phyloP scores from a whole-genome alignment of 1,140 invertebrate species.

The Ectropis grisescens region DNA sequence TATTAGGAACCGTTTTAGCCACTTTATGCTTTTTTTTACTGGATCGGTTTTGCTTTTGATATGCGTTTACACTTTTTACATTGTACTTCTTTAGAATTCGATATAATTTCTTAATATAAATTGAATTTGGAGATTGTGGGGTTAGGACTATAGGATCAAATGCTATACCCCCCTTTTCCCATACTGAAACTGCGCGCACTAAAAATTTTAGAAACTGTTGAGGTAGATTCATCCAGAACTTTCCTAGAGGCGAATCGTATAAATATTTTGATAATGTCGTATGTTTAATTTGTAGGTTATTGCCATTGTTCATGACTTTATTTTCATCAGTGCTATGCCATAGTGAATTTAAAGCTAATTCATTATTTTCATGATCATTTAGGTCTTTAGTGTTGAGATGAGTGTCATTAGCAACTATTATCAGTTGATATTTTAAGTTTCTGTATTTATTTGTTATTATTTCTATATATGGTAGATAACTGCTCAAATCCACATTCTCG shows the following conservation, averaged over 20 bases:
- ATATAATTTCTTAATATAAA: conserved; percentile 33
- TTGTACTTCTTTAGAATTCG: too few species aligned
- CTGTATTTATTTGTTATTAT: conserved; percentile 27
- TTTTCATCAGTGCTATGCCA: conserved; percentile 19
- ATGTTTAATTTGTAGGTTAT: conserved; percentile 25
- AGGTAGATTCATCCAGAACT: conserved; percentile 34
- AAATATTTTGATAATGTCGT: conserved; percentile 28
- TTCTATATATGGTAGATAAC: conserved; percentile 31
- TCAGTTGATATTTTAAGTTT: conserved; percentile 32
- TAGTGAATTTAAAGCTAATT: conserved; percentile 32
- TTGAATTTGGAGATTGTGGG: conserved; percentile 19
- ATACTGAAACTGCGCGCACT: conserved; percentile 38
- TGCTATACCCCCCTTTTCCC: conserved; percentile 53
- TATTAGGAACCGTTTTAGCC: conserved; percentile 19
- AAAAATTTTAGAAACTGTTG: conserved; percentile 40
- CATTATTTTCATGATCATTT: conserved; percentile 37
- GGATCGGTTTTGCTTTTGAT: too few species aligned
- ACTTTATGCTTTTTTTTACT: conserved; percentile 7
- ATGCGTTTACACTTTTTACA: too few species aligned
- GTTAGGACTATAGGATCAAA: conserved; percentile 42
- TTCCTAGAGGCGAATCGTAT: conserved; percentile 34
- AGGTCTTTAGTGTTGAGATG: conserved; percentile 11
- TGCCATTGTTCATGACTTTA: conserved; percentile 3
- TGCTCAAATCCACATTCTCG: conserved; percentile 20
- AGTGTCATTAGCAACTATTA: conserved; percentile 35